Percentiles rank a stretch among this genome's conserved stretches.
These are phyloP conservation scores for Mallotus villosus DNA, from an alignment of 2,797 vertebrate genomes.

Conservation along the genomic window DNA sequence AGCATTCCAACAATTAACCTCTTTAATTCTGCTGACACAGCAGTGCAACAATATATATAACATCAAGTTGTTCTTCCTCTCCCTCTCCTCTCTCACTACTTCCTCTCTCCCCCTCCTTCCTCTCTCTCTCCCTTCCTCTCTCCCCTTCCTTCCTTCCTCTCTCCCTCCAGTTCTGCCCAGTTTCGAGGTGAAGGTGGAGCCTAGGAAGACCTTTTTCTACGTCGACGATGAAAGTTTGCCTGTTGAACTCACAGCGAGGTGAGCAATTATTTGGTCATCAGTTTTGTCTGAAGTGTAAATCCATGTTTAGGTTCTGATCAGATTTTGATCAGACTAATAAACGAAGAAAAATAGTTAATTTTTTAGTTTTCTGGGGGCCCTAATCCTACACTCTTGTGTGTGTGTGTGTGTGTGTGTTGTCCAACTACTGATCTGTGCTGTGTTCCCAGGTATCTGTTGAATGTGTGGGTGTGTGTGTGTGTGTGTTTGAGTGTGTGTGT, in stretches of 20 bases:
- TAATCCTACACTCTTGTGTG: too few relatives aligned
- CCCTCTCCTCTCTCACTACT: background rate
- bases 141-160: background rate
- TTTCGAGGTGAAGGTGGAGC: conserved; percentile 65
- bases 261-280: conserved; percentile 12
- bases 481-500: too few relatives aligned
- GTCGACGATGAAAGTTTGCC: conserved; percentile 50
- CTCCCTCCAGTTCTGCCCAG: conserved; percentile 69
- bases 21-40: background rate
- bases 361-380: too few relatives aligned
- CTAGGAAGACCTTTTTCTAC: conserved; percentile 57
- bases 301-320: too few relatives aligned
- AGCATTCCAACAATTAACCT: too few relatives aligned
- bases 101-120: too few relatives aligned
- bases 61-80: background rate
- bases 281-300: background rate
- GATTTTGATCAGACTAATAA: too few relatives aligned
- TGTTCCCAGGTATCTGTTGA: conserved; percentile 66
- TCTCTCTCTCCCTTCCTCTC: too few relatives aligned
- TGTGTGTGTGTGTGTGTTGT: too few relatives aligned
- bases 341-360: too few relatives aligned
- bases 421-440: too few relatives aligned
- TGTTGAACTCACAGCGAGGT: conserved; percentile 67
- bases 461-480: conserved; percentile 27
- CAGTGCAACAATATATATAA: background rate